Percentiles rank a stretch among this genome's conserved stretches.
phyloP scores from a whole-genome alignment of 2,113 vertebrate genomes.

The Catagonus wagneri region DNA sequence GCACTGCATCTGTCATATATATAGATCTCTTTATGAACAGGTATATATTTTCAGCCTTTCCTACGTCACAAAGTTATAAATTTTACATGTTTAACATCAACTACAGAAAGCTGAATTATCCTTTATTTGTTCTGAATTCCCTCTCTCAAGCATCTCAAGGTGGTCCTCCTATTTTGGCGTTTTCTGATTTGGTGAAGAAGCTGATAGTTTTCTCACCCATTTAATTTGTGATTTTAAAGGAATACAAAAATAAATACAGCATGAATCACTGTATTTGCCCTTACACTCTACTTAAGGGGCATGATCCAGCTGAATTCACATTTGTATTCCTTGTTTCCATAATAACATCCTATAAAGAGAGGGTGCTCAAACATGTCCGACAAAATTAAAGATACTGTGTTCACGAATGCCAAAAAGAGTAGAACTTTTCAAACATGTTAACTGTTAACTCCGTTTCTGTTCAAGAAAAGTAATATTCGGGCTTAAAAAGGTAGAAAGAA shows the following conservation, averaged over 20 bases:
- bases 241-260: constrained; percentile 20
- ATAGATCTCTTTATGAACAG: background rate
- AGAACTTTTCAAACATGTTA: constrained; percentile 46
- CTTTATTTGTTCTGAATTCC: constrained; percentile 27
- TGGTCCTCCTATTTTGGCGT: background rate
- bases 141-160: background rate
- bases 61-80: background rate
- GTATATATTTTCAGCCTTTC: constrained; percentile 14
- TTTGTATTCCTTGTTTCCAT: background rate
- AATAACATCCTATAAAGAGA: constrained; percentile 51
- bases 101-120: background rate
- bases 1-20: background rate
- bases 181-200: constrained; percentile 27
- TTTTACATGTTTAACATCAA: constrained; percentile 19
- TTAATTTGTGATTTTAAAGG: constrained; percentile 19
- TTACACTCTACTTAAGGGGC: background rate
- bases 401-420: background rate
- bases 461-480: constrained; percentile 8
- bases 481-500: background rate
- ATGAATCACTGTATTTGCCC: background rate
- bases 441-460: background rate
- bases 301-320: background rate
- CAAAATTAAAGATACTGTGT: background rate
- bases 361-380: background rate
- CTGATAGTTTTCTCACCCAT: background rate